Conservation (phyloP, 1,140 invertebrate genomes). For the Metopolophium dirhodum region DNA sequence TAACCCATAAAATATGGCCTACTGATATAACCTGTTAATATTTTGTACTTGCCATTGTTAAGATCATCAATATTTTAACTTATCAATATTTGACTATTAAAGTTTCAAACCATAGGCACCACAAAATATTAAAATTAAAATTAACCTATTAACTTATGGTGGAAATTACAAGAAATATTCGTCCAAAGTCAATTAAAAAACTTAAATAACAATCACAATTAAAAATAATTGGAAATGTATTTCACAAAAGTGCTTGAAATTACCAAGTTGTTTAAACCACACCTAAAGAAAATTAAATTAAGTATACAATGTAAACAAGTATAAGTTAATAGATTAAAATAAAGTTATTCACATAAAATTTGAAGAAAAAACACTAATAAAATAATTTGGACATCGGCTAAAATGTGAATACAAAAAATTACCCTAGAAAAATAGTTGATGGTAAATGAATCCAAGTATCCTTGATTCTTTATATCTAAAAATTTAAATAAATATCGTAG, state of each 20-base stretch:
- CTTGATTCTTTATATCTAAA: slow-evolving; percentile 86
- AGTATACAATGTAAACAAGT: not conserved
- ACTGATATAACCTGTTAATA: no score
- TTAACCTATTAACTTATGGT: not conserved
- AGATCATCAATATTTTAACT: no score
- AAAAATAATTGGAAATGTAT: no score
- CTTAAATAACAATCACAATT: not conserved
- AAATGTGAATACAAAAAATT: slow-evolving; percentile 59
- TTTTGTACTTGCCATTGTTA: no score
- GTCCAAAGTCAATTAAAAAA: no score
- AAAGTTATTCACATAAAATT: not conserved
- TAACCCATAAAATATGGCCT: not conserved
- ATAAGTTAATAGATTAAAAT: not conserved
- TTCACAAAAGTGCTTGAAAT: not conserved
- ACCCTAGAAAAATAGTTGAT: slow-evolving; percentile 93
- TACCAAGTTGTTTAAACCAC: not conserved
- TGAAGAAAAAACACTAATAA: not conserved
- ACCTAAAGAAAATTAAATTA: not conserved
- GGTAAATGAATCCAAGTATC: slow-evolving; percentile 88
- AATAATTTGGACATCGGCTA: not conserved
- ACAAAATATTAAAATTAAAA: not conserved
- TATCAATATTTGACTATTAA: no score
- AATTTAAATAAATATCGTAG: slow-evolving; percentile 92
- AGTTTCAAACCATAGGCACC: not conserved
- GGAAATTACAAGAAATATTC: not conserved